Base-by-base conservation (phyloP, 2,797 vertebrate species). In the Etheostoma perlongum region DNA sequence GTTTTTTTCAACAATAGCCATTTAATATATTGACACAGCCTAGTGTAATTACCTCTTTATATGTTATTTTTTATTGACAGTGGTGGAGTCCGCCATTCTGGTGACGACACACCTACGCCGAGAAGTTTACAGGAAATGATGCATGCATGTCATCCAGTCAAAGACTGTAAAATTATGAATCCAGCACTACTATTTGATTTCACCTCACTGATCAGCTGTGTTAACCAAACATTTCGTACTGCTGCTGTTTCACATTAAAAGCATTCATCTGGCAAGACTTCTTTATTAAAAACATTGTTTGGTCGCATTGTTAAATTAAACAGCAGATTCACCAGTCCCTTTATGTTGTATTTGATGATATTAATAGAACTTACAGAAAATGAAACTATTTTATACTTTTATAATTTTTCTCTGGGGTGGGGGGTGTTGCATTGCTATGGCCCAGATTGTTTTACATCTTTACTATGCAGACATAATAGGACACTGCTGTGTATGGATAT, bases 391-490 rank as follows among this genome's bases (percentile, higher is more conserved):
- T 40, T 11, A 40, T 40, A 11, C 3, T 40, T 40, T 40, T 4
- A 40, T 40, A 4, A 1, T 11, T 40, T 40, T 40, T 40, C 8
- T 40, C 36, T 40, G 36, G 36, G 10, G 36, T 40, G 3, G 3
- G 10, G 36, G 36, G 3, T 40, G 10, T 40, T 40, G 36, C 36
- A 40, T 40, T 40, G 36, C 27, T 16, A 25, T 12, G 25, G 16
- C 53, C 10, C 52, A 10, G 42, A 74, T 27, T 80, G 6, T 74
- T 74, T 77, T 49, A 23, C 23, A 65, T 23, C 51, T 61, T 76
- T 66, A 67, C 72, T 57, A 78, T 82, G 51, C 69, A 86, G 62
- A 68, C 19, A 61, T 74, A 67, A 70, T 40, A 33, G 19, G 42
- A 65, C 67, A 46, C 52, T 67, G 68, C 54, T 77, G 64, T 67